Evolutionary conservation across 2,113 vertebrate genomes (phyloP), one percentile per base, ranked within the genome.

Genomic region (Morone saxatilis): DNA sequence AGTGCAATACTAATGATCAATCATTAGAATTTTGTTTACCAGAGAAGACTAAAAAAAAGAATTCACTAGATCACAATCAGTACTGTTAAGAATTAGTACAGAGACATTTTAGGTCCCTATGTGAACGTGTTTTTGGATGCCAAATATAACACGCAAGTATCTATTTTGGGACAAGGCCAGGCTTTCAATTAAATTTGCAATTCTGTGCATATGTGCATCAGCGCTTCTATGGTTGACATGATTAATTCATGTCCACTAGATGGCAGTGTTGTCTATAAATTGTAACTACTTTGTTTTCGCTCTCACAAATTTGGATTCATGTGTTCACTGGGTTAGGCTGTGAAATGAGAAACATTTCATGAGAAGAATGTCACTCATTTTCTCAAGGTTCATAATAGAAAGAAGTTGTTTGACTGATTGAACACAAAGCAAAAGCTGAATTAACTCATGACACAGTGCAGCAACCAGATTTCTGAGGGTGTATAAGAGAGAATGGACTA

Each of bases 251-350:
- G 17, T 11, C 66, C 92, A 85, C 56, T 86, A 89, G 93, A 77
- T 88, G 90, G 76, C 85, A 79, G 43, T 80, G 41, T 86, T 89
- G 86, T 80, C 86, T 57, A 54, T 56, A 54, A 14, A 81, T 75
- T 60, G 0, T 1, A 45, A 17, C 19, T 4, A 31, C 2, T 4
- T 73, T 54, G 12, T 16, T 70, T 53, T 67, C 50, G 40, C 19
- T 2, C 17, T 22, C 11, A 61, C 8, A 36, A 3, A 71, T 85
- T 63, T 50, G 14, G 36, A 61, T 62, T 81, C 14, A 7, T 82
- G 31, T 76, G 31, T 60, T 78, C 41, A 47, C 22, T 73, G 25
- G 40, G n/a, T 62, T 47, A 25, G 68, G 12, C 25, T 76, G 57
- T 57, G n/a, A 72, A 57, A 73, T 69, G 13, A 72, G 19, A 65